Evolutionary conservation across 2,888 invertebrate genomes (phyloP).

Genomic region (Oligia strigilis): DNA sequence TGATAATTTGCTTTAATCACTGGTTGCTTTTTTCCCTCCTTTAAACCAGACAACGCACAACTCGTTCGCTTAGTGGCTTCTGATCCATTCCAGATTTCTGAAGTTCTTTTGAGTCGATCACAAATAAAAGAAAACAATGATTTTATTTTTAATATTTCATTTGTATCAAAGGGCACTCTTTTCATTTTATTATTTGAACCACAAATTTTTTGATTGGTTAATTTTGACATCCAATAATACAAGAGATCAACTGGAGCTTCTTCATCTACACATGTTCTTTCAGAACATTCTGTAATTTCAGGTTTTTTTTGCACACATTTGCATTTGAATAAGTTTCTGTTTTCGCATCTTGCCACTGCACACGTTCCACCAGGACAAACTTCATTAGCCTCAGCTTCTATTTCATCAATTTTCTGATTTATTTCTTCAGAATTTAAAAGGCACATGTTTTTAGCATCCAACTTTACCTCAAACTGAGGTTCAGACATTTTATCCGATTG

Average conservation of each 20-base stretch:
- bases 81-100: constrained; percentile 49
- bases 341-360: constrained; percentile 26
- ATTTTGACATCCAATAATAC: constrained; percentile 31
- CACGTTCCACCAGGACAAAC: constrained; percentile 45
- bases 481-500: background rate
- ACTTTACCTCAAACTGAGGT: constrained; percentile 67
- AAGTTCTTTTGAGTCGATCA: constrained; percentile 40
- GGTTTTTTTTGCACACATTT: constrained; percentile 45
- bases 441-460: constrained; percentile 72
- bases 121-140: constrained; percentile 48
- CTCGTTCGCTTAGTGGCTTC: background rate
- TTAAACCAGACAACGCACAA: constrained; percentile 29
- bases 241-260: constrained; percentile 15
- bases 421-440: constrained; percentile 74
- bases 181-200: constrained; percentile 8
- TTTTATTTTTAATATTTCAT: constrained; percentile 44
- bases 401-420: constrained; percentile 60
- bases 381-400: constrained; percentile 33
- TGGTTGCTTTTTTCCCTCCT: constrained; percentile 6
- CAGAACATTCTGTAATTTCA: constrained; percentile 42
- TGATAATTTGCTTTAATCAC: constrained; percentile 23
- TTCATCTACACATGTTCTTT: constrained; percentile 31
- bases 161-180: constrained; percentile 22
- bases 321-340: constrained; percentile 34
- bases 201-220: background rate